These are phyloP conservation scores for Limnothrissa miodon DNA, from an alignment of 2,113 vertebrate genomes.

Conservation along the genomic window DNA sequence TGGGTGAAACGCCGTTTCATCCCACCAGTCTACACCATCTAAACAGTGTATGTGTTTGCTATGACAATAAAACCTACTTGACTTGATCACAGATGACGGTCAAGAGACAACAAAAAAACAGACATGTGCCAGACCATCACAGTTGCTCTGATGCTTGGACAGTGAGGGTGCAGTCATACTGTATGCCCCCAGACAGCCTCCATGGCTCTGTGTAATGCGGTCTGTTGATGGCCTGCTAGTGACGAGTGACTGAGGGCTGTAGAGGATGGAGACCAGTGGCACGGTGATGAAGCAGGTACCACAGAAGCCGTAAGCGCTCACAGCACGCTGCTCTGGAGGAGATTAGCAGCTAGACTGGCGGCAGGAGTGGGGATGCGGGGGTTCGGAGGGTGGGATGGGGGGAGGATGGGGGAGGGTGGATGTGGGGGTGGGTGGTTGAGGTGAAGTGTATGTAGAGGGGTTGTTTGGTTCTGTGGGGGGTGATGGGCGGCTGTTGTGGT, in stretches of 20 bases:
- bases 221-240: not conserved
- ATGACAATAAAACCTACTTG: too few species aligned
- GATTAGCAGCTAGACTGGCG: constrained; percentile 66
- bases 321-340: constrained; percentile 64
- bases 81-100: too few species aligned
- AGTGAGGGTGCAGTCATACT: not conserved
- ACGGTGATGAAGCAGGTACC: constrained; percentile 64
- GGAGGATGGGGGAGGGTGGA: constrained; percentile 31
- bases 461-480: constrained; percentile 53
- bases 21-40: too few species aligned
- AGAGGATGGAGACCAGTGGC: constrained; percentile 56
- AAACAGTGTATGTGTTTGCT: too few species aligned
- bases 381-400: not conserved
- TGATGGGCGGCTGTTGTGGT: constrained; percentile 40
- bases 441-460: constrained; percentile 18
- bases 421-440: not conserved
- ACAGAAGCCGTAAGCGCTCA: constrained; percentile 67
- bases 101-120: too few species aligned
- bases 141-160: not conserved
- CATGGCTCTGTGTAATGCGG: not conserved
- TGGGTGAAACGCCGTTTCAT: too few species aligned
- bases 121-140: not conserved
- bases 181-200: not conserved
- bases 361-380: constrained; percentile 30
- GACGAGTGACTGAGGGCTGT: constrained; percentile 42